Evolutionary conservation across 2,888 invertebrate species (phyloP), one percentile per base, ranked within the genome.

Genomic region (Augochlorella aurata): DNA sequence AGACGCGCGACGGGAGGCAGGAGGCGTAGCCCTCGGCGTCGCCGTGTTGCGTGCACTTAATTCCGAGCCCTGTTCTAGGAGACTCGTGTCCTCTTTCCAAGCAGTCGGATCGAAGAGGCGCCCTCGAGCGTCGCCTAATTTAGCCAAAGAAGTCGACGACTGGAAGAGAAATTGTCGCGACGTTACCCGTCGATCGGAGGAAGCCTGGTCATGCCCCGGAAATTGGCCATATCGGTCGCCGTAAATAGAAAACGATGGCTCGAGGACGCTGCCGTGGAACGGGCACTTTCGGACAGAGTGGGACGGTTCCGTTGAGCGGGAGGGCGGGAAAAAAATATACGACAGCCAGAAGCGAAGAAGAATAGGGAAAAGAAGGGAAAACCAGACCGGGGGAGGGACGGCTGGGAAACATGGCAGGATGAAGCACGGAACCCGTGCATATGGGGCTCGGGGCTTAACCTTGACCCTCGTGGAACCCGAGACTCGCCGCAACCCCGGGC

Each of bases 401-500:
- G 49, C 21, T 14, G 16, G 44, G 21, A 72, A 63, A 65, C 65
- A 69, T n/a, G 50, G 21, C 77, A 75, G 74, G 78, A 71, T 71
- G 68, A 80, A 80, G 70, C 58, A 47, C 65, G 65, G 54, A 14
- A 52, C 79, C 49, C 18, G 67, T 75, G 74, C 86, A 88, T 86
- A 87, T 85, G 85, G 81, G 65, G 74, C 69, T 79, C 74, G 24
- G 63, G 69, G 74, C 77, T 86, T 85, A 89, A 89, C 88, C 88
- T 89, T 89, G 88, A 89, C 88, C 88, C 85, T 87, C 83, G 81
- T 68, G 52, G 45, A 77, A 74, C 72, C 52, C 75, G 79, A 80
- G 84, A 75, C 82, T 70, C 77, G 78, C 88, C 88, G 85, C 88
- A 81, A 88, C 88, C 87, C 84, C 66, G 63, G 73, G 76, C 69